Evolutionary conservation across 2,113 vertebrate species (phyloP), one percentile per base, ranked within the genome.

Genomic region (Lampris megalopsis): DNA sequence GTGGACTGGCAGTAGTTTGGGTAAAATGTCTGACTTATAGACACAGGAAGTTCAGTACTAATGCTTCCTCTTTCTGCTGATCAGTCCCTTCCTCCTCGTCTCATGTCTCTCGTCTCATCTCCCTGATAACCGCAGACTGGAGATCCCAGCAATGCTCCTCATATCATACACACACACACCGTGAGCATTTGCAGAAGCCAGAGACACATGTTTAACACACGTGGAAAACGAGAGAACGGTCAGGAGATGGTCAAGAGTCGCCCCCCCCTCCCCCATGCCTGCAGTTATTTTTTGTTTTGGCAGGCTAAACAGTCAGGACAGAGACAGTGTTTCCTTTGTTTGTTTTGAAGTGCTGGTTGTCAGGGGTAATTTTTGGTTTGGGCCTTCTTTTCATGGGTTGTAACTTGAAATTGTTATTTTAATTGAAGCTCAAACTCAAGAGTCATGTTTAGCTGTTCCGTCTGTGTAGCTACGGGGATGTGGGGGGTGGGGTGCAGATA

Each of bases 211-310:
- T 49, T 5, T 50, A 50, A 50, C 49, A 56, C 68, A 62, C 71
- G 63, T 38, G 63, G n/a, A 50, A 71, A 37, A 49, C 66, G 69
- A 73, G 11, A 68, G 41, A 67, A 59, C 56, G 56, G 67, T 63
- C 67, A 75, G 63, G 50, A 60, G 4, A 24, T 64, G 40, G 52
- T 52, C 52, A 11, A 10, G 9, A 54, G 64, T 66, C 76, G 83
- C 72, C 64, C 50, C 24, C 24, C 24, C 24, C 24, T 24, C 24
- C 24, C n/a, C 13, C 24, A 1, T 74, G 48, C 67, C 40, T 24
- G 40, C 68, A 56, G 45, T 47, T 2, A n/a, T 68, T 80, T 79
- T 67, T 75, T 73, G 80, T 80, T 48, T 72, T 71, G 79, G 72
- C 9, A 11, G 63, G 62, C 49, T 73, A 56, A 59, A 75, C 57